phyloP scores from a whole-genome alignment of 1,140 invertebrate species.

The Polyergus mexicanus region DNA sequence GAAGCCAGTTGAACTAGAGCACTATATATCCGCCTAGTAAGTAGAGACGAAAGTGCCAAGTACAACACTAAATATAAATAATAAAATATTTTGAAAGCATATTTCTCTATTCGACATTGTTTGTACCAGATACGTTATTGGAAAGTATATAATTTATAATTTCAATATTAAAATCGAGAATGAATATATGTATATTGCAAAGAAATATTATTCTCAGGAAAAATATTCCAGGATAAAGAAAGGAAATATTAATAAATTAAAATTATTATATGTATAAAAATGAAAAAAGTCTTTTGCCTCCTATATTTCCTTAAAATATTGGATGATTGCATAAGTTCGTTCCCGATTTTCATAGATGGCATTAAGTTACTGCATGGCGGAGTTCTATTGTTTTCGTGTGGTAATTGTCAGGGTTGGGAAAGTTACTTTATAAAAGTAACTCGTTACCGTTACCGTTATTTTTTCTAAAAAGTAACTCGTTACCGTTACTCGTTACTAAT shows the following conservation, averaged over 20 bases:
- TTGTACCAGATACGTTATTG: not conserved
- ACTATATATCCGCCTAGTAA: slow-evolving; percentile 6
- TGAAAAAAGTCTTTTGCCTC: not conserved
- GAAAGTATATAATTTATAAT: not conserved
- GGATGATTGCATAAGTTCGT: no score
- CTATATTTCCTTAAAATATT: not conserved
- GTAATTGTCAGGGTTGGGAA: no score
- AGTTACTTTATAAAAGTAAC: no score
- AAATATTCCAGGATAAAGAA: not conserved
- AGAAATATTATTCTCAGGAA: not conserved
- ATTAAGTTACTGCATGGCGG: no score
- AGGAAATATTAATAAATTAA: not conserved
- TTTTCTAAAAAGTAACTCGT: no score
- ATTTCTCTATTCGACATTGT: not conserved
- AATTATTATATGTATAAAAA: not conserved
- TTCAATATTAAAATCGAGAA: not conserved
- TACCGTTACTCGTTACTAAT: no score
- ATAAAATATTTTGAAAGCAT: slow-evolving; percentile 9
- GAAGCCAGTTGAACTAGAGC: slow-evolving; percentile 32
- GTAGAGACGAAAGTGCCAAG: not conserved
- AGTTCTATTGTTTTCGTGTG: no score
- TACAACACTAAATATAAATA: not conserved
- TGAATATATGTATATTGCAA: no score
- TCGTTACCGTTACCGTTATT: no score
- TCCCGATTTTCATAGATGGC: no score